Evolutionary conservation across 2,888 invertebrate species (phyloP), one percentile per base, ranked within the genome.

Genomic region (Punctoribates punctum): DNA sequence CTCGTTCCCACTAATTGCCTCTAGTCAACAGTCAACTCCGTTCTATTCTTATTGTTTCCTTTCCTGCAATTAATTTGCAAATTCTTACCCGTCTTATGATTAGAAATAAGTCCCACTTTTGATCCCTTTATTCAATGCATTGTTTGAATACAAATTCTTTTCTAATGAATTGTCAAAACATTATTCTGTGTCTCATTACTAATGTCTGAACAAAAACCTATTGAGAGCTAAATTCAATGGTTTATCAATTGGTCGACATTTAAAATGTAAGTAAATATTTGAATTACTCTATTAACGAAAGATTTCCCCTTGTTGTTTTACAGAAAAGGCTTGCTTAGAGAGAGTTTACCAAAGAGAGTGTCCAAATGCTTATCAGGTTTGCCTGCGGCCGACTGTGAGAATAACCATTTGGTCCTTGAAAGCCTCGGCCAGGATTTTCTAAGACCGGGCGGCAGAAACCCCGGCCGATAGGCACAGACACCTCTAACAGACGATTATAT

Each of bases 361-460:
- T 29, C 72, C 23, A 25, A 72, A 20, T 75, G 75, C 54, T 29
- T 75, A 13, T 57, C 54, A 8, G 75, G 75, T 27, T 65, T 75
- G 38, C 75, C 75, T 48, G 75, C 34, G 38, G 75, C 72, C 23
- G 75, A 75, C 34, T 75, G 75, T 38, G 75, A 75, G 29, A 75
- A 75, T 65, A 57, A 54, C 34, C 72, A 48, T 9, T 27, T 75
- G 42, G 75, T 72, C 17, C 72, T 72, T 34, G 75, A 75, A 42
- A 57, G 57, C 23, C 51, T 75, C 23, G 75, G 75, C 54, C 75
- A 75, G 51, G 75, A 73, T 20, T 75, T 54, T 57, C 17, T 75
- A 17, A n/a, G 75, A 23, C 75, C 75, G 20, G 75, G 75, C n/a
- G 75, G 75, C 25, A 72, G 75, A 54, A 75, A 75, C 72, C 75